phyloP scores from a whole-genome alignment of 2,797 vertebrate genomes.

The Poeciliopsis infans region DNA sequence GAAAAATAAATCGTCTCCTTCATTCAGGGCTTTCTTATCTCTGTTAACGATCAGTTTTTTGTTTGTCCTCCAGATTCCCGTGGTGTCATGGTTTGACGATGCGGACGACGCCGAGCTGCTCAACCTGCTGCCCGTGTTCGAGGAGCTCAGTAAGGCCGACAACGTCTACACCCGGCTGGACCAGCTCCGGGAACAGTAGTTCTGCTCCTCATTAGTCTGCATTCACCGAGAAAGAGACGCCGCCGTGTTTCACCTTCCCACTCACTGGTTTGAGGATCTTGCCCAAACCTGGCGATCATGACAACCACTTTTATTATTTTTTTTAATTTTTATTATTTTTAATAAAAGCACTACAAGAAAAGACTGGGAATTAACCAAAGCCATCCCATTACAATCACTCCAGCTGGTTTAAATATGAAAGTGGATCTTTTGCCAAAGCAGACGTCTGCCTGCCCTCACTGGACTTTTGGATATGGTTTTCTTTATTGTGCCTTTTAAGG shows the following conservation, averaged over 20 bases:
- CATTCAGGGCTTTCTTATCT: not conserved
- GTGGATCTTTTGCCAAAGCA: conserved; percentile 76
- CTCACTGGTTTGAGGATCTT: conserved; percentile 29
- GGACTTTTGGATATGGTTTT: conserved; percentile 61
- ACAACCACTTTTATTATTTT: conserved; percentile 41
- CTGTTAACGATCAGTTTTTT: not conserved
- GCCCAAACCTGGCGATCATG: conserved; percentile 26
- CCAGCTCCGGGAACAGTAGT: conserved; percentile 84
- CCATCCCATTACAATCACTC: conserved; percentile 51
- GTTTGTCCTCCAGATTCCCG: conserved; percentile 82
- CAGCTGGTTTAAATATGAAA: conserved; percentile 42
- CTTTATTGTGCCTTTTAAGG: conserved; percentile 73
- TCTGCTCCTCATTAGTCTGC: not conserved
- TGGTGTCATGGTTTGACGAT: conserved; percentile 94
- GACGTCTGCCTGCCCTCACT: conserved; percentile 70
- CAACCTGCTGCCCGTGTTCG: conserved; percentile 91
- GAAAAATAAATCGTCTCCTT: not conserved
- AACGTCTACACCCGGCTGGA: conserved; percentile 88
- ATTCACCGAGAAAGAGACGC: not conserved
- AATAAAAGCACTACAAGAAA: conserved; percentile 33
- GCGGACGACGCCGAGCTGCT: conserved; percentile 90
- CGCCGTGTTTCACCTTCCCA: not conserved
- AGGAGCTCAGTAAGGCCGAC: conserved; percentile 89
- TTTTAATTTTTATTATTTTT: not conserved
- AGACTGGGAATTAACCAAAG: conserved; percentile 61